Conservation (phyloP, 2,888 invertebrate genomes). For the Myathropa florea region DNA sequence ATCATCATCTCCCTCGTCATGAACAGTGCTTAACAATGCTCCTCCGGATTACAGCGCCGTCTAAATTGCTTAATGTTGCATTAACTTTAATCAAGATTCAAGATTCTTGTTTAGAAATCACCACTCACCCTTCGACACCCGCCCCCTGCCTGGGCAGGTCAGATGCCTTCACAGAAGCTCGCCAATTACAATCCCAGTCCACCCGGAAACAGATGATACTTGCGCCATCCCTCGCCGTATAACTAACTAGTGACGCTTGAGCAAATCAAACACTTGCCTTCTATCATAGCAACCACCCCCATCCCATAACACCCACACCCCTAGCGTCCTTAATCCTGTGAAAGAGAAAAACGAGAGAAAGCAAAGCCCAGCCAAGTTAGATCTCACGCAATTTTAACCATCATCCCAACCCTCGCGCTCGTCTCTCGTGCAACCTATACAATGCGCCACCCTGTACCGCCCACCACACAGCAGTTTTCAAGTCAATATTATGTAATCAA, state of each 20-base stretch:
- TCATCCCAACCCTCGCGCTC: not conserved
- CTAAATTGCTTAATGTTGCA: not conserved
- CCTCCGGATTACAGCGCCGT: not conserved
- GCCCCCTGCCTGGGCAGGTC: not conserved
- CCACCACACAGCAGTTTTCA: constrained; percentile 8
- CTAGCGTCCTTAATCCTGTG: not conserved
- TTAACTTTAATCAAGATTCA: not conserved
- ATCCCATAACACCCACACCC: not conserved
- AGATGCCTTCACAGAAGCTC: not conserved
- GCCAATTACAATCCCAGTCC: not conserved
- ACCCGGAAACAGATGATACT: not conserved
- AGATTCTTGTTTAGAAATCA: not conserved
- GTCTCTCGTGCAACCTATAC: no score
- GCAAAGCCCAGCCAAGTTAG: not conserved
- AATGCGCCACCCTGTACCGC: not conserved
- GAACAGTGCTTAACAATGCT: not conserved
- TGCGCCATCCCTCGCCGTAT: not conserved
- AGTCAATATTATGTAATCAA: constrained; percentile 64
- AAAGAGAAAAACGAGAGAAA: not conserved
- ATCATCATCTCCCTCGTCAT: not conserved
- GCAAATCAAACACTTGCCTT: not conserved
- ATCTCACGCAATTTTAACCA: not conserved
- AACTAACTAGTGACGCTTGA: not conserved
- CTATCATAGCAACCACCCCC: not conserved
- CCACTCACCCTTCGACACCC: not conserved